Conservation (phyloP, 2,888 invertebrate species). For the Cheilosia impressa region DNA sequence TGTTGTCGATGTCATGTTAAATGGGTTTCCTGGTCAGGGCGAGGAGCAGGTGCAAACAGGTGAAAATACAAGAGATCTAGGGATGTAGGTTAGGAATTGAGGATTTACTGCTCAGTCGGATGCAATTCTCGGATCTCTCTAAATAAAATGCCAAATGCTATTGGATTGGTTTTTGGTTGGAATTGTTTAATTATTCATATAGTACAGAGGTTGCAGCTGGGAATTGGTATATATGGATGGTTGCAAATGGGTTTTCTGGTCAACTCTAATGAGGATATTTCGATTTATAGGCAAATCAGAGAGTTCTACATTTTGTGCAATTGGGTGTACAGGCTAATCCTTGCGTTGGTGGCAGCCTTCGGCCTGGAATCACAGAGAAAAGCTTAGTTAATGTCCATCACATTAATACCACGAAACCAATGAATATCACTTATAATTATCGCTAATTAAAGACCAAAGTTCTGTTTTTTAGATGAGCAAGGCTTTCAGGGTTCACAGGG, state of each 20-base stretch:
- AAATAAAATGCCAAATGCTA: conserved; percentile 59
- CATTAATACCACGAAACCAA: not conserved
- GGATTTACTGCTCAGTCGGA: conserved; percentile 61
- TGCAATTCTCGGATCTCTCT: conserved; percentile 62
- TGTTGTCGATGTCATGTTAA: conserved; percentile 45
- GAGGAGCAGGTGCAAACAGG: conserved; percentile 34
- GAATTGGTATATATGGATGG: not conserved
- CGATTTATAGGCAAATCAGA: conserved; percentile 2
- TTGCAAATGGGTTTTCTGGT: conserved; percentile 31
- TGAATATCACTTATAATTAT: not conserved
- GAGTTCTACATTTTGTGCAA: not conserved
- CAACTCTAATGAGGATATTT: conserved; percentile 31
- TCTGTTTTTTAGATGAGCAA: no score
- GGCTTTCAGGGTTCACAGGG: no score
- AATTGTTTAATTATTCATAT: conserved; percentile 49
- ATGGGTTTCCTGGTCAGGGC: conserved; percentile 35
- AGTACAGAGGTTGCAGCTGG: no score
- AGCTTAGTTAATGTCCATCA: not conserved
- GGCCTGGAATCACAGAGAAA: not conserved
- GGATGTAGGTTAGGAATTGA: conserved; percentile 71
- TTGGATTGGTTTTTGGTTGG: conserved; percentile 50
- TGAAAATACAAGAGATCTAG: conserved; percentile 55
- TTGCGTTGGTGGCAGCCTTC: not conserved
- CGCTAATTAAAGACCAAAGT: not conserved
- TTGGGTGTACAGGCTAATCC: not conserved